Evolutionary conservation across 2,888 invertebrate species (phyloP).

Genomic region (Pseudanteris insignis): DNA sequence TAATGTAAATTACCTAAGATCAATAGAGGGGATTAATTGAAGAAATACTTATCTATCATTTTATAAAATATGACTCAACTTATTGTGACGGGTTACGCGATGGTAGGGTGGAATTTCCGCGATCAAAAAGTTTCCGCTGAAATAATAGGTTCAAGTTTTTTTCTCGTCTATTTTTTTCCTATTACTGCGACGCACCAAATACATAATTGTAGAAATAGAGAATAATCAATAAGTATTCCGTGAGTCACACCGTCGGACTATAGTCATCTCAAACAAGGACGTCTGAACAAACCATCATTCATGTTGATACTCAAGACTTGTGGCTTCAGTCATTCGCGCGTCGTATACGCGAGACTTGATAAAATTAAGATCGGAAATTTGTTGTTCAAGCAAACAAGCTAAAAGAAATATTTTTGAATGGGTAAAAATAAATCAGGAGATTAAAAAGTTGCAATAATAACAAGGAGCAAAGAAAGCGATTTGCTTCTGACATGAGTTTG

Average conservation of each 20-base stretch:
- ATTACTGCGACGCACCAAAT: conserved; percentile 17
- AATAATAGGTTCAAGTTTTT: too few species aligned
- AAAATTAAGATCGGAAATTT: conserved; percentile 29
- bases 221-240: conserved; percentile 58
- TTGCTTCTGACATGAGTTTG: conserved; percentile 18
- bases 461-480: not conserved
- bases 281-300: conserved; percentile 38
- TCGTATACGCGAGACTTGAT: conserved; percentile 1
- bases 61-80: too few species aligned
- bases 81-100: too few species aligned
- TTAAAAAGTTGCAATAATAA: not conserved
- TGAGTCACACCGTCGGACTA: conserved; percentile 51
- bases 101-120: too few species aligned
- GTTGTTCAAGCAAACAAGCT: conserved; percentile 6
- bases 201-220: conserved; percentile 39
- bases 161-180: conserved; percentile 1
- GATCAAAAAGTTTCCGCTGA: too few species aligned
- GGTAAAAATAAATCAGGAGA: too few species aligned
- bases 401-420: not conserved
- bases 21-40: too few species aligned
- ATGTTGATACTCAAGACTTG: conserved; percentile 38
- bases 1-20: too few species aligned
- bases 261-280: conserved; percentile 50
- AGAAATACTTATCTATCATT: too few species aligned
- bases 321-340: conserved; percentile 32